Evolutionary conservation across 2,888 invertebrate species (phyloP), one percentile per base, ranked within the genome.

Genomic region (Dichetophora obliterata): DNA sequence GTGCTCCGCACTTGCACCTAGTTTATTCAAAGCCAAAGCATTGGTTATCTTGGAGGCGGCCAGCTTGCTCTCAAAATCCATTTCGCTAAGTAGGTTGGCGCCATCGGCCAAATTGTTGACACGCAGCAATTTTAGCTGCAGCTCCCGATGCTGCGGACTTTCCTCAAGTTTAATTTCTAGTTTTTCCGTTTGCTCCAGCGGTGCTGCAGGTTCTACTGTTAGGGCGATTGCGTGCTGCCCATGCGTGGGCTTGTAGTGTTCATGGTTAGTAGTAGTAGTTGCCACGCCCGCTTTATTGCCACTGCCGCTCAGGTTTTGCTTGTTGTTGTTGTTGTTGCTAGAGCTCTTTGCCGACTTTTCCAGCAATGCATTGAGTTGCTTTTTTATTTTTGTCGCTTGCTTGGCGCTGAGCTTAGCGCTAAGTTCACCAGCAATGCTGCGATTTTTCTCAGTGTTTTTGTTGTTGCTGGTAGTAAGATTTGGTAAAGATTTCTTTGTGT

Each of bases 41-140:
- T 85, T 85, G 66, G 89, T 84, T 77, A 89, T 89, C 82, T 87
- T 88, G 43, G 89, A 88, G 54, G 87, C 88, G 9, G 86, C 85
- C 75, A 89, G 81, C 82, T 88, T 88, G 75, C 88, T 85, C 77
- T 89, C 89, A 75, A 87, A 88, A 80, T 89, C 89, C 83, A 88
- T 86, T 80, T 86, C 85, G 31, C 80, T 81, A 31, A 84, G 82
- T 76, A 83, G 70, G 61, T 75, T 68, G 80, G 82, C 61, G 19
- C 50, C 75, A 48, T 61, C 75, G 16, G 61, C 75, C 3, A 22
- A 27, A 54, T 74, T 74, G 66, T 74, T 74, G 54, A 74, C 74
- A 4, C 84, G 81, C 70, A 86, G 83, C 80, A 87, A 75, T 22
- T 85, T 83, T 75, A 87, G 69, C 80, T 82, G 81, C 22, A 85